Evolutionary conservation across 2,888 invertebrate species (phyloP), one percentile per base, ranked within the genome.

Genomic region (Pseudococcus longispinus): DNA sequence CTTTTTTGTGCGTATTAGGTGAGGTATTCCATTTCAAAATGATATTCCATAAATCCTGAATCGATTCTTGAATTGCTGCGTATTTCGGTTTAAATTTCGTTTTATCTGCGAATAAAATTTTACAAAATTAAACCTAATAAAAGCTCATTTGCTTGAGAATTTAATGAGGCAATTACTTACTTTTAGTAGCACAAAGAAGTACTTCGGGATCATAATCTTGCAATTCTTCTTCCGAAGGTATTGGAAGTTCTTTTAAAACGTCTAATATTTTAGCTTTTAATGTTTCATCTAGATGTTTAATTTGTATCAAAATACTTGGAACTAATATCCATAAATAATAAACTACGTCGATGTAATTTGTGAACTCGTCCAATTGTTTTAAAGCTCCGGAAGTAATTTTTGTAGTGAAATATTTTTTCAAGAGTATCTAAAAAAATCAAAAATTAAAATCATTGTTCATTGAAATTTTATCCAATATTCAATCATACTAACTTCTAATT

Each of bases 1-100:
- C 93, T 89, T 95, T 94, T 87, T 95, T 95, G 90, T 96, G 96
- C 80, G 93, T 89, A 2, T 93, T 93, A 5, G 92, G 90, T 37
- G 94, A 93, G 37, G 86, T 85, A 74, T 94, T 87, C 87, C 87
- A 87, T 26, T 70, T 44, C 9, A 42, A 26, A 23, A 84, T 20
- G 2, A 84, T 74, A 84, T 26, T 83, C 87, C 87, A 87, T 11
- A 74, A 44, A 20, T 87, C 46, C 32, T 44, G 65, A 44, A 87
- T 74, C 9, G 65, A 83, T 32, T 70, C 32, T 51, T 87, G 87
- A 6, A 87, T 26, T 1, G 26, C 20, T 4, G 70, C 26, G 44
- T 87, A 87, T 11, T 70, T 84, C 23, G 87, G 83, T 83, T 84
- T 87, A 13, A 87, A 87, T 87, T 83, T 87, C 3, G 84, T n/a